phyloP scores from a whole-genome alignment of 2,797 vertebrate species.

The Fistularia tabacaria region DNA sequence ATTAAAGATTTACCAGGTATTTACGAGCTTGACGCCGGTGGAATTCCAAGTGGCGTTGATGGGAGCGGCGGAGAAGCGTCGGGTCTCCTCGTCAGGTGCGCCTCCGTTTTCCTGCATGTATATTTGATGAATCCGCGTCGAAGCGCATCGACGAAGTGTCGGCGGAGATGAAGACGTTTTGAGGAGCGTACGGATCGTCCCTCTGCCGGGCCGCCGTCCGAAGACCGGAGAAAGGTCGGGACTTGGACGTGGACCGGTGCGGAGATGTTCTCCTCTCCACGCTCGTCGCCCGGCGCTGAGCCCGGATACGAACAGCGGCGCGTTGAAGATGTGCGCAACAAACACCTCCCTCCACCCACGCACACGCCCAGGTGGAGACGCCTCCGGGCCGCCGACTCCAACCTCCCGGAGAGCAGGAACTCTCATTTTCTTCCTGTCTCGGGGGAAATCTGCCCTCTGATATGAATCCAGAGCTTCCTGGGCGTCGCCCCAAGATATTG shows the following conservation, averaged over 20 bases:
- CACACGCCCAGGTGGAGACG: conserved; percentile 51
- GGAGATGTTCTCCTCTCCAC: too few species aligned
- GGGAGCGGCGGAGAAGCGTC: conserved; percentile 25
- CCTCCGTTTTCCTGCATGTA: conserved; percentile 38
- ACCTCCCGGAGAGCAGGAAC: conserved; percentile 66
- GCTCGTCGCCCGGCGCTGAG: too few species aligned
- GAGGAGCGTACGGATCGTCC: conserved; percentile 71
- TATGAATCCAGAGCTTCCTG: conserved; percentile 72
- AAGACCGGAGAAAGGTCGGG: too few species aligned
- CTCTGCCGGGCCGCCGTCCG: conserved; percentile 34
- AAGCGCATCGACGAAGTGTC: conserved; percentile 61
- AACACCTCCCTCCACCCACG: neutral
- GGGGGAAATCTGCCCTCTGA: conserved; percentile 75
- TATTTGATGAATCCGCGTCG: conserved; percentile 66
- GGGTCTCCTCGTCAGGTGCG: conserved; percentile 40
- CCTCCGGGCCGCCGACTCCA: conserved; percentile 52
- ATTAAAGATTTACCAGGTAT: conserved; percentile 65
- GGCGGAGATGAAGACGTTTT: conserved; percentile 71
- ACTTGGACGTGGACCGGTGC: too few species aligned
- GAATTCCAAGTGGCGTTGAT: conserved; percentile 58
- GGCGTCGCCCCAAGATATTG: conserved; percentile 71
- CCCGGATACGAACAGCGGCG: too few species aligned
- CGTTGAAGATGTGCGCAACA: too few species aligned
- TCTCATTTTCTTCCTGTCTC: conserved; percentile 74
- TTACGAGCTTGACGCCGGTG: conserved; percentile 49